These are phyloP conservation scores for Schizopygopsis pylzovi DNA, from an alignment of 2,797 vertebrate genomes.

Conservation along the genomic window DNA sequence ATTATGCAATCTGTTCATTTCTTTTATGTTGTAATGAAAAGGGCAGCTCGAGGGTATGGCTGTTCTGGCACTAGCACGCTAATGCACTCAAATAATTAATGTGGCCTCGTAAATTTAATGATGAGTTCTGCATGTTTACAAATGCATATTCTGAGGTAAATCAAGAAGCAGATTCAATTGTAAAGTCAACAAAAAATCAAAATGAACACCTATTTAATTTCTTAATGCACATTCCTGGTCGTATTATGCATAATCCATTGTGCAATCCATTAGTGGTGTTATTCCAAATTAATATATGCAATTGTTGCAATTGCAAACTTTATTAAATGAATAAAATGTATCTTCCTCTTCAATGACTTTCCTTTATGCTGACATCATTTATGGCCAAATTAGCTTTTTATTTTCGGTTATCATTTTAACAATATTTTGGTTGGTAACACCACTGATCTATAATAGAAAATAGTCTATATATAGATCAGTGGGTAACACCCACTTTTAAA, in stretches of 20 bases:
- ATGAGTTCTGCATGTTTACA: neutral
- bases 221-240: neutral
- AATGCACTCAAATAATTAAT: slow-evolving; percentile 36
- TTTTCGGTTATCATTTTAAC: neutral
- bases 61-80: slow-evolving; percentile 9
- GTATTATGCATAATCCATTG: neutral
- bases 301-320: neutral
- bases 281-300: neutral
- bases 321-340: neutral
- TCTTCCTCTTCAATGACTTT: neutral
- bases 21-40: slow-evolving; percentile 32
- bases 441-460: no score
- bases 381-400: no score
- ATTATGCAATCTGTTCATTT: slow-evolving; percentile 46
- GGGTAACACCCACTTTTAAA: neutral
- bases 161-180: neutral
- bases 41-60: slow-evolving; percentile 28
- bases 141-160: slow-evolving; percentile 10
- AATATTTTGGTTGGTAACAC: no score
- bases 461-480: no score
- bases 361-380: neutral
- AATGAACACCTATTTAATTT: neutral
- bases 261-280: neutral
- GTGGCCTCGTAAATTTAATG: neutral
- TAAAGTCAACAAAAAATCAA: neutral